Percentiles rank a stretch among this genome's conserved stretches.
phyloP scores from a whole-genome alignment of 2,888 invertebrate genomes.

The Orthonevra nobilis region DNA sequence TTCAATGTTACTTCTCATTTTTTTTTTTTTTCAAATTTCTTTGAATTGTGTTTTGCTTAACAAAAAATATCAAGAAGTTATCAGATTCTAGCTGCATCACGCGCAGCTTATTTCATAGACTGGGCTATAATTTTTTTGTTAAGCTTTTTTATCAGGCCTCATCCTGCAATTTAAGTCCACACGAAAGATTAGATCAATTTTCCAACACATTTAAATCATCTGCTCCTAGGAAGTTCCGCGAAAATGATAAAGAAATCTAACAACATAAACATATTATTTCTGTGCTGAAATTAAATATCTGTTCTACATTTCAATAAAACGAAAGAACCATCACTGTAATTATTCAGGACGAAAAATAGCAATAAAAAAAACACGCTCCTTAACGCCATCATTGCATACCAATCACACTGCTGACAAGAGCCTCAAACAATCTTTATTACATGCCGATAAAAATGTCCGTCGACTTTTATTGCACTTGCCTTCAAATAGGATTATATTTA shows the following conservation, averaged over 20 bases:
- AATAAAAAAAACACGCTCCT: background rate
- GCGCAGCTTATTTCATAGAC: no score
- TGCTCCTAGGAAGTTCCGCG: background rate
- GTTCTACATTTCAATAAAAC: conserved; percentile 11
- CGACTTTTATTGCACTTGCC: conserved; percentile 51
- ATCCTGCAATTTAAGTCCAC: no score
- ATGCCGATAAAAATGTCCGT: conserved; percentile 41
- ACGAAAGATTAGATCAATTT: background rate
- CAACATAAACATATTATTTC: background rate
- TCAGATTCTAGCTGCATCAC: no score
- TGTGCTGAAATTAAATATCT: background rate
- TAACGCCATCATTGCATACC: conserved; percentile 7
- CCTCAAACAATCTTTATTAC: conserved; percentile 47
- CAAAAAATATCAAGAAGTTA: no score
- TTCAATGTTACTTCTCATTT: no score
- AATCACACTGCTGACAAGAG: conserved; percentile 19
- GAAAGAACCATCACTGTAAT: background rate
- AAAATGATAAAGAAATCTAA: background rate
- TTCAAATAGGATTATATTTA: conserved; percentile 53
- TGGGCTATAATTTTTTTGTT: no score
- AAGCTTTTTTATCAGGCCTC: no score
- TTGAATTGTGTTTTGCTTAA: no score
- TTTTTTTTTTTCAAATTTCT: no score
- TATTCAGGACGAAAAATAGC: conserved; percentile 10
- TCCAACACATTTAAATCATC: background rate